Evolutionary conservation across 2,888 invertebrate species (phyloP), one percentile per base, ranked within the genome.

Genomic region (Trissoscelio sp.): DNA sequence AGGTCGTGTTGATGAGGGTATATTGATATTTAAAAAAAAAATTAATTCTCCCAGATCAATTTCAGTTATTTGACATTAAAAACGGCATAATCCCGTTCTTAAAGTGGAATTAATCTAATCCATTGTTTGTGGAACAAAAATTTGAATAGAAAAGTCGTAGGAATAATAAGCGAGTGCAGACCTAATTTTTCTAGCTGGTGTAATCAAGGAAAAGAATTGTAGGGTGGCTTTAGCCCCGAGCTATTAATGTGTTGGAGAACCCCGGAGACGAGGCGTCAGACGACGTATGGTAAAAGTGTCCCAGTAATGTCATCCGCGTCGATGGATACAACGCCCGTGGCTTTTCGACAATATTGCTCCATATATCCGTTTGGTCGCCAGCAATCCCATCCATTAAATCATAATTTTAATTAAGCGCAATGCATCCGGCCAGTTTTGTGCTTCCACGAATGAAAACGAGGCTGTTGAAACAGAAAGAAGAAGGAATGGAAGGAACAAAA

Each of bases 171-270:
- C 60, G n/a, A 11, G 55, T 53, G 28, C 28, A 80, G 64, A 70
- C 72, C 77, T 81, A 72, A 77, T 77, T 77, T 64, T 24, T 82
- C 42, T 22, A 28, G 55, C 70, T 18, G 60, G 70, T 60, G 74
- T 74, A 55, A 74, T 73, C 58, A 69, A 53, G 58, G 69, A 73
- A 70, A 83, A 70, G 70, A 80, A 83, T 73, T 31, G 78, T 62
- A 31, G 73, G 72, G 69, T 79, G 48, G 66, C 62, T 74, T 53
- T 22, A 20, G 67, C 78, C 69, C 14, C 37, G 58, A 48, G 82
- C 83, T 81, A 81, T 83, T 80, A 83, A 82, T 79, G 82, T 57
- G 67, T 70, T n/a, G 57, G 37, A 69, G 72, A 74, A 62, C 77
- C 70, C 67, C 48, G 46, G 70, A 66, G 81, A 74, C 74, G 58